phyloP scores from a whole-genome alignment of 2,113 vertebrate genomes.

The Hippocampus zosterae region DNA sequence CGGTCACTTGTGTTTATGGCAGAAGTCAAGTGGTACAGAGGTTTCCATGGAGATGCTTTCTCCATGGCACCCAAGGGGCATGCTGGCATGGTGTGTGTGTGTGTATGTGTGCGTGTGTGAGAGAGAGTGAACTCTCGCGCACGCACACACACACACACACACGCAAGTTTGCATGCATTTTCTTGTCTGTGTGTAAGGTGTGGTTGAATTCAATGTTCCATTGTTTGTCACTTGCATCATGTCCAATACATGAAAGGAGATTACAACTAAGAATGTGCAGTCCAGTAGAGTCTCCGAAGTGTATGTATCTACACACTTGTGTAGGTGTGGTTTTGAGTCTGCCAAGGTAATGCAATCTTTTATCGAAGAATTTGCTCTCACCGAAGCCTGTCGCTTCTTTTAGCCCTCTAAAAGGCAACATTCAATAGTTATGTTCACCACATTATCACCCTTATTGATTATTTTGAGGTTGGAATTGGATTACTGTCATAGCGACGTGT shows the following conservation, averaged over 20 bases:
- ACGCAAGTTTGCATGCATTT: conserved; percentile 2
- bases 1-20: conserved; percentile 13
- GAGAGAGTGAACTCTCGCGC: too few relatives aligned
- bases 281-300: not conserved
- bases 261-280: conserved; percentile 17
- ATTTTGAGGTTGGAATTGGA: too few relatives aligned
- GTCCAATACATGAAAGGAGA: conserved; percentile 21
- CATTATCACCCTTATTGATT: too few relatives aligned
- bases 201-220: conserved; percentile 40
- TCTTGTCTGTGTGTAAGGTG: conserved; percentile 12
- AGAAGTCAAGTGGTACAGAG: conserved; percentile 56
- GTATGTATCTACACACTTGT: conserved; percentile 1
- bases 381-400: too few relatives aligned
- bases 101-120: conserved; percentile 10
- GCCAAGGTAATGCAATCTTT: not conserved
- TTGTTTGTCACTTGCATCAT: conserved; percentile 27
- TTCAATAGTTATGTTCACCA: too few relatives aligned
- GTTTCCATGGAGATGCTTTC: conserved; percentile 63
- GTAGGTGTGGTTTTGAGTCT: conserved; percentile 12
- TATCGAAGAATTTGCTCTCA: too few relatives aligned
- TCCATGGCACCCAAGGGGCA: conserved; percentile 55
- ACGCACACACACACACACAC: too few relatives aligned
- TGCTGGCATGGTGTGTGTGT: conserved; percentile 31
- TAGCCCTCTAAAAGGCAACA: too few relatives aligned
- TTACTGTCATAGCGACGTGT: too few relatives aligned